phyloP scores from a whole-genome alignment of 2,888 invertebrate species.

The Glyphotaelius pellucidus region DNA sequence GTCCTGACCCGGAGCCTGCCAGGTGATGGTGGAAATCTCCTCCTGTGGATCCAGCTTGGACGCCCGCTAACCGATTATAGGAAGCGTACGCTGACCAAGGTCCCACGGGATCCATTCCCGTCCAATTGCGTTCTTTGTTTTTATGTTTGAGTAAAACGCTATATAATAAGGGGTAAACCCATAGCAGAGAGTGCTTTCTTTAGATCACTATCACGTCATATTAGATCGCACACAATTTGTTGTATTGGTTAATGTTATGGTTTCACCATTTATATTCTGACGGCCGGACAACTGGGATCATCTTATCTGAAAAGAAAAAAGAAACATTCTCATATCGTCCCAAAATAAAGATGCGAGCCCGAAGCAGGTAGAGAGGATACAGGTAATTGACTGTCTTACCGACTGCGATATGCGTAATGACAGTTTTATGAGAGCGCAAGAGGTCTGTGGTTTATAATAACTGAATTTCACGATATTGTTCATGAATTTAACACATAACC shows the following conservation, averaged over 20 bases:
- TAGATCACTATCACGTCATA: constrained; percentile 57
- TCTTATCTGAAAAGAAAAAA: constrained; percentile 56
- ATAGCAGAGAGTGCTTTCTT: constrained; percentile 50
- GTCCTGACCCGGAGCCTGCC: constrained; percentile 76
- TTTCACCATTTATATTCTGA: constrained; percentile 43
- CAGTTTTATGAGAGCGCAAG: constrained; percentile 44
- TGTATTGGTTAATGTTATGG: constrained; percentile 43
- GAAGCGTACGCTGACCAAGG: constrained; percentile 91
- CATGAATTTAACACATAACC: background rate
- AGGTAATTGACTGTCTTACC: constrained; percentile 46
- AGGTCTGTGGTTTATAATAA: background rate
- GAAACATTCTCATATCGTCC: constrained; percentile 23
- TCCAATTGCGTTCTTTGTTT: constrained; percentile 68
- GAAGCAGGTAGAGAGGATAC: constrained; percentile 34
- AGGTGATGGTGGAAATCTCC: constrained; percentile 84
- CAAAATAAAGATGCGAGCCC: constrained; percentile 38
- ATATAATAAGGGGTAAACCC: constrained; percentile 53
- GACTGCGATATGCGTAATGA: constrained; percentile 48
- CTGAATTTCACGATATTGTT: background rate
- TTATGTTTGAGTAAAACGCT: constrained; percentile 44
- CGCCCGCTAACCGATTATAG: constrained; percentile 88
- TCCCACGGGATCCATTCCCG: constrained; percentile 92
- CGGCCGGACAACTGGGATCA: constrained; percentile 34
- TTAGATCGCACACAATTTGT: constrained; percentile 45
- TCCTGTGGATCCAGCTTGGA: constrained; percentile 82